Evolutionary conservation across 2,888 invertebrate species (phyloP), one percentile per base, ranked within the genome.

Genomic region (Drosophila formosana): DNA sequence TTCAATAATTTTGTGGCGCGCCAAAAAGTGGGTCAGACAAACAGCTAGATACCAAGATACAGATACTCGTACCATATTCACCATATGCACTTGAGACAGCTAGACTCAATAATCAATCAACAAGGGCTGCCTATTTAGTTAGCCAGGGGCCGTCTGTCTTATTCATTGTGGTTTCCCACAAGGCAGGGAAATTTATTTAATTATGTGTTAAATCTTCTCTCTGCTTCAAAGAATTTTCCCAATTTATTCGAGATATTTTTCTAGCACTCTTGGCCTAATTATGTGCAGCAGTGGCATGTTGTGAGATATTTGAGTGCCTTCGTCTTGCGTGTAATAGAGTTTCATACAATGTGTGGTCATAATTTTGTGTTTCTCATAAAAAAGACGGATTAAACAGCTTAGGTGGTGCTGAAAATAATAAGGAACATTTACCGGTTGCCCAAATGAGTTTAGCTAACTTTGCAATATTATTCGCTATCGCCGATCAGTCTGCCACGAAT

Each of bases 1-100:
- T 81, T 83, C 88, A 89, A 77, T 77, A 83, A 65, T 72, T 69
- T 82, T 51, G 65, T 70, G 89, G 78, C 87, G 55, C 63, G 41
- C 67, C 26, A 8, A 53, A 56, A 57, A 57, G 60, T 84, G 72
- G 83, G 83, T 84, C 83, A 84, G 41, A 66, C 64, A 32, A 64
- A 57, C 37, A 65, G 37, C 28, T 46, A 66, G 57, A 66, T 70
- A 53, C 46, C 52, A 50, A 63, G 51, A 50, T 57, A 26, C 43
- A 9, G 25, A 30, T 7, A 25, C 13, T 23, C 37, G 37, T 11
- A n/a, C 37, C 37, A 37, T n/a, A 37, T 37, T 18, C 18, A n/a
- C 4, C 37, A 37, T 18, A 49, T 32, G 18, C 32, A 56, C 49
- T 43, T n/a, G 37, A 37, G 41, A 46, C 62, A 47, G 30, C 32